Evolutionary conservation across 2,113 vertebrate genomes (phyloP), one percentile per base, ranked within the genome.

Genomic region (Oreochromis spilurus): DNA sequence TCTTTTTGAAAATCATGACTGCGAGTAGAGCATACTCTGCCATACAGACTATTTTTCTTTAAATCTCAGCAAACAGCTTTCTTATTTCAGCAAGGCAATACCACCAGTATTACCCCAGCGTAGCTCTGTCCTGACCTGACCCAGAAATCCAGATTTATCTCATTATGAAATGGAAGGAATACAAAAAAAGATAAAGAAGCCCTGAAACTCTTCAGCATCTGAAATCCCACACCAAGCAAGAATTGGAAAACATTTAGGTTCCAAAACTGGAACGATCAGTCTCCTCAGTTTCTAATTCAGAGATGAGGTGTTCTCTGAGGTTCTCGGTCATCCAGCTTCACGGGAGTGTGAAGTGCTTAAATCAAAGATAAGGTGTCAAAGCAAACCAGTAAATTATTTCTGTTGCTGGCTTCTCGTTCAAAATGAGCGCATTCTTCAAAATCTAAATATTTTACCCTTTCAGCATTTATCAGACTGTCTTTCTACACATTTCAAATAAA

Each of bases 191-290:
- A 26, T 26, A 45, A 45, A 26, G 9, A 11, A 17, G 3, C 40
- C 21, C 0, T 0, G 29, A 43, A 72, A 26, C 21, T 26, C 12
- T 16, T 72, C 38, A 72, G 38, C 2, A 45, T 24, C 21, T 72
- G 67, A 72, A 72, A 72, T 72, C 67, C 8, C 17, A 48, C 14
- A 48, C 14, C n/a, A 48, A 11, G 14, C 0, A 48, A 48, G 24
- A 48, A 48, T 17, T 7, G 40, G 24, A 75, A 75, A 75, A 29
- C 2, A 17, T 19, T 45, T 5, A 48, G 24, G 2, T 75, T 48
- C 14, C 70, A 29, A 48, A 75, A 19, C 21, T 48, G 14, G 5
- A 29, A 45, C 14, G 11, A 48, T 75, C 43, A 17, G 13, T 48
- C 21, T 29, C 0, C 21, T 72, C 9, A 9, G 9, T 29, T 48